Evolutionary conservation across 2,888 invertebrate genomes (phyloP).

Genomic region (Plutella xylostella): DNA sequence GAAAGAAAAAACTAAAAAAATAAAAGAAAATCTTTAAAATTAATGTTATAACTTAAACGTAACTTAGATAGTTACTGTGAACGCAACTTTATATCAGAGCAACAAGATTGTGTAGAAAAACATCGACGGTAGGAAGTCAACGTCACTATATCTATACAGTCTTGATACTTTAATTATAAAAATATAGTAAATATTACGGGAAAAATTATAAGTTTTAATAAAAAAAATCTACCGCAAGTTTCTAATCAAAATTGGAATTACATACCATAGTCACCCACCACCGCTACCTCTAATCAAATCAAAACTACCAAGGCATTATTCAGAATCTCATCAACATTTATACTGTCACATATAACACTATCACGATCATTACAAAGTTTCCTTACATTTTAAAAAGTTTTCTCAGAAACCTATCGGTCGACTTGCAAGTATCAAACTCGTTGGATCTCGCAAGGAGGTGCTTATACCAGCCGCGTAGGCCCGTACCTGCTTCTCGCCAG

Average conservation of each 20-base stretch:
- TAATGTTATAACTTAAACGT: constrained; percentile 11
- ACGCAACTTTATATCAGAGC: constrained; percentile 51
- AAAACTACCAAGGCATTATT: too few species aligned
- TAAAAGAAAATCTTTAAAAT: too few species aligned
- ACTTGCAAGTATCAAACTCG: constrained; percentile 43
- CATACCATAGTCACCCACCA: not conserved
- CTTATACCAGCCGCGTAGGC: constrained; percentile 65
- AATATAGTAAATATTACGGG: not conserved
- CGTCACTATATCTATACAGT: constrained; percentile 35
- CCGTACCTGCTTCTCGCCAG: constrained; percentile 55
- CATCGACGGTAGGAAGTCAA: constrained; percentile 69
- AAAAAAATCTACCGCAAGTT: not conserved
- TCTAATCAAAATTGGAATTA: not conserved
- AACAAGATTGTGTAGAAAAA: constrained; percentile 70
- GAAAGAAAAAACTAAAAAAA: too few species aligned
- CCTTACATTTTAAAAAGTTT: too few species aligned
- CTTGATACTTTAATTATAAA: constrained; percentile 35
- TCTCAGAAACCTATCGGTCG: too few species aligned
- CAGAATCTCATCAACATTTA: too few species aligned
- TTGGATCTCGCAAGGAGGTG: constrained; percentile 42
- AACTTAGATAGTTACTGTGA: constrained; percentile 25
- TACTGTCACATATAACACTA: too few species aligned
- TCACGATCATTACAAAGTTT: too few species aligned
- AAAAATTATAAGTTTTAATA: not conserved
- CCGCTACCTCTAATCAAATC: too few species aligned